phyloP scores from a whole-genome alignment of 2,888 invertebrate genomes.

The Epinotia bilunana region DNA sequence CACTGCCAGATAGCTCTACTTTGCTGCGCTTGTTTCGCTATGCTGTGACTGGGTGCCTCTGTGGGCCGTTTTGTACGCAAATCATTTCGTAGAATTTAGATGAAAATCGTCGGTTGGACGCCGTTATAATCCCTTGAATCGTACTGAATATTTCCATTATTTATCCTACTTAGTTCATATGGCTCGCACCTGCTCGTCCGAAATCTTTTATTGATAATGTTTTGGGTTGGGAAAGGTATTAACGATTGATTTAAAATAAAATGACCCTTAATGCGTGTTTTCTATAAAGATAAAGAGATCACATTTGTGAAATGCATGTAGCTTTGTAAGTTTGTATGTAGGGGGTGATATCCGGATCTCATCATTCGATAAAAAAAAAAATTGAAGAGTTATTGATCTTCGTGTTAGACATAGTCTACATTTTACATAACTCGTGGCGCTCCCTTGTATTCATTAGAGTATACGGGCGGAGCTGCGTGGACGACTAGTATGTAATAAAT shows the following conservation, averaged over 20 bases:
- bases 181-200: constrained; percentile 28
- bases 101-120: constrained; percentile 60
- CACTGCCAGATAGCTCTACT: constrained; percentile 49
- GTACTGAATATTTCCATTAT: constrained; percentile 55
- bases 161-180: constrained; percentile 31
- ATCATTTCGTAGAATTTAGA: constrained; percentile 65
- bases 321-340: no score
- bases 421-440: no score
- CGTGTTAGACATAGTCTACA: no score
- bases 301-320: no score
- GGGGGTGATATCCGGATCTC: no score
- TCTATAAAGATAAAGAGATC: no score
- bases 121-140: constrained; percentile 54
- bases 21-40: constrained; percentile 49
- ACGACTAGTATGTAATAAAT: background rate
- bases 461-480: no score
- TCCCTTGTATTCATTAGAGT: no score
- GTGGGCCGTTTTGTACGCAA: constrained; percentile 49
- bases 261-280: background rate
- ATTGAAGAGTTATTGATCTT: no score
- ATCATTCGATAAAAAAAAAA: no score
- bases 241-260: constrained; percentile 2
- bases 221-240: constrained; percentile 25
- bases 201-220: constrained; percentile 32
- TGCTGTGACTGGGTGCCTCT: constrained; percentile 51